A percentile compares a stretch with the other conserved stretches of the same genome.
Conservation (phyloP, 2,888 invertebrate genomes). For the Drosophila hawaiiensis region DNA sequence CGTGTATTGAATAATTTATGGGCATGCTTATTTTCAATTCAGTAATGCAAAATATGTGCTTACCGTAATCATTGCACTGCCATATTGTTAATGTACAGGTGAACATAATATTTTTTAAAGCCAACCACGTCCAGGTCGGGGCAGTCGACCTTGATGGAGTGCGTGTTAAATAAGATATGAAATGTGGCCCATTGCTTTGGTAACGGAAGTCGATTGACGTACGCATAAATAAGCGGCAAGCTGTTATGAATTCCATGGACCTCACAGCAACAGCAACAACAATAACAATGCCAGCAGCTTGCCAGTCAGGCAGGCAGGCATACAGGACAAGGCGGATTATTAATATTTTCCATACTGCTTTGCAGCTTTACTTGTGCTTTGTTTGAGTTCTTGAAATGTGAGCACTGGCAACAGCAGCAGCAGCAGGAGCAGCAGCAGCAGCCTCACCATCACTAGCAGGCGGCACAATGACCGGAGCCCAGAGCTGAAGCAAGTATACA, state of each 20-base stretch:
- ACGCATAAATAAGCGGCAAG: constrained; percentile 62
- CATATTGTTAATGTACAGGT: constrained; percentile 43
- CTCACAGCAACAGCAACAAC: constrained; percentile 7
- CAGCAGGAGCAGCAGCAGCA: not conserved
- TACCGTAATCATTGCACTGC: constrained; percentile 55
- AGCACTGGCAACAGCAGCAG: constrained; percentile 31
- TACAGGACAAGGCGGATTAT: constrained; percentile 55
- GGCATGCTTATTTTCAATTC: constrained; percentile 27
- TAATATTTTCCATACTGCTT: constrained; percentile 74
- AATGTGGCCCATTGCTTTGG: constrained; percentile 7
- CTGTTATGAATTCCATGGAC: constrained; percentile 60
- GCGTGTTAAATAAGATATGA: constrained; percentile 51
- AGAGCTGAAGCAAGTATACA: constrained; percentile 52
- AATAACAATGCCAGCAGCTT: constrained; percentile 7
- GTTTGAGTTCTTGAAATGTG: constrained; percentile 73
- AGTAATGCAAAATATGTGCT: constrained; percentile 43
- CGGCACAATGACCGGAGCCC: constrained; percentile 36
- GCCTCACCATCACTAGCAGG: not conserved
- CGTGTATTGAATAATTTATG: constrained; percentile 56
- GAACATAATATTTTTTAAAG: constrained; percentile 20
- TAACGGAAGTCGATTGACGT: constrained; percentile 33
- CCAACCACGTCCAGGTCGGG: not conserved
- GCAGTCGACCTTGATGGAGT: constrained; percentile 7
- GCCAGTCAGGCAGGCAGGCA: not conserved
- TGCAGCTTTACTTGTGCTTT: constrained; percentile 46